Evolutionary conservation across 1,140 invertebrate species (phyloP).

Genomic region (Drosophila equinoxialis): DNA sequence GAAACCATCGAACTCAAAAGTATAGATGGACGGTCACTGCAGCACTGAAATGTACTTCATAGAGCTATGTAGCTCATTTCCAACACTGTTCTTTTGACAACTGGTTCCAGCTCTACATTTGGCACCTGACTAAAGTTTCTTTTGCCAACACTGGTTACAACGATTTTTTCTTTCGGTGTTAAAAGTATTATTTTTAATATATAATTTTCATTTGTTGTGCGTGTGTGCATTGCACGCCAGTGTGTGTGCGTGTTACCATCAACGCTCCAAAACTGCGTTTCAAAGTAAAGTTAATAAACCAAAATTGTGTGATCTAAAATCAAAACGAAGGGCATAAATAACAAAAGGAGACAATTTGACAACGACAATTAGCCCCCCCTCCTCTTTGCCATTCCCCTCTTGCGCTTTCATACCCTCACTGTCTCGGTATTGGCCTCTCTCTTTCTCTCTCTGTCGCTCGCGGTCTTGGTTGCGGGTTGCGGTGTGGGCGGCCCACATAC

Average conservation of each 20-base stretch:
- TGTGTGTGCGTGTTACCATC: conserved; percentile 3
- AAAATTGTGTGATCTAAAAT: neutral
- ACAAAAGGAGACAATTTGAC: conserved; percentile 14
- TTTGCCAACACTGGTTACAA: conserved; percentile 4
- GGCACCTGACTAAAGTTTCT: neutral
- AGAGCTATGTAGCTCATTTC: neutral
- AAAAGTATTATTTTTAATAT: conserved; percentile 2
- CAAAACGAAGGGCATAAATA: conserved; percentile 6
- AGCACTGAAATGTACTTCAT: too few relatives aligned
- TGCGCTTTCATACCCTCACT: neutral
- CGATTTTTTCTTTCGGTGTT: conserved; percentile 14
- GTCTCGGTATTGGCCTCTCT: neutral
- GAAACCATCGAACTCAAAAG: too few relatives aligned
- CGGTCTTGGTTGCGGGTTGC: neutral
- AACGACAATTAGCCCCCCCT: neutral
- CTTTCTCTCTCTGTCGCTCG: neutral
- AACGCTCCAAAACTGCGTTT: conserved; percentile 1
- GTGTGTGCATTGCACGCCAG: conserved; percentile 9
- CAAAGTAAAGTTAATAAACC: conserved; percentile 5
- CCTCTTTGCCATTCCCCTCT: neutral
- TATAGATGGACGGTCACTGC: too few relatives aligned
- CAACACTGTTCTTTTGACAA: neutral
- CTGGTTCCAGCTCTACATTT: neutral
- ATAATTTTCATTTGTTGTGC: conserved; percentile 10
- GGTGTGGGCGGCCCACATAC: conserved; percentile 2